These are phyloP conservation scores for Rhamnusium bicolor DNA, from an alignment of 2,888 invertebrate species.

Conservation along the genomic window DNA sequence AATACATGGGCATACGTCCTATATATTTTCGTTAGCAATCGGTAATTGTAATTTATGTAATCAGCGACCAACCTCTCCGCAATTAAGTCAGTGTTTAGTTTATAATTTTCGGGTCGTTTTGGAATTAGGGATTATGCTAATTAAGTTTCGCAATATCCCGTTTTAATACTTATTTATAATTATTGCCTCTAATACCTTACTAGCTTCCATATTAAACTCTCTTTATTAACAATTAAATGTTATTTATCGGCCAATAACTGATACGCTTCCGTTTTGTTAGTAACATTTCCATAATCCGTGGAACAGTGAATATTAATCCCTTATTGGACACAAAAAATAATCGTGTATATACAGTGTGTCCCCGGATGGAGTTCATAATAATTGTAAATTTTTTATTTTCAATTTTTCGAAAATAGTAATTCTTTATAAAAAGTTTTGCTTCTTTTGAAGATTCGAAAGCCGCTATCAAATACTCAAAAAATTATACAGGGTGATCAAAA, in stretches of 20 bases:
- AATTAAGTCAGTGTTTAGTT: slow-evolving; percentile 36
- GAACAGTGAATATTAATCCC: slow-evolving; percentile 1
- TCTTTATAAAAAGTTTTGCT: too few species aligned
- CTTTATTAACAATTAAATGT: slow-evolving; percentile 42
- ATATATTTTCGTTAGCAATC: slow-evolving; percentile 42
- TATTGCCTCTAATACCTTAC: slow-evolving; percentile 54
- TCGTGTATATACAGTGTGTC: too few species aligned
- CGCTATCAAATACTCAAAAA: too few species aligned
- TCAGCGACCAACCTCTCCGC: slow-evolving; percentile 49
- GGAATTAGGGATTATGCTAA: slow-evolving; percentile 62
- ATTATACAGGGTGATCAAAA: too few species aligned
- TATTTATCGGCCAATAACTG: slow-evolving; percentile 33
- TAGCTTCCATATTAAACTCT: slow-evolving; percentile 32
- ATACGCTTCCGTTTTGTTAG: slow-evolving; percentile 9
- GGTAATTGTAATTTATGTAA: slow-evolving; percentile 56
- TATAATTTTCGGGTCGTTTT: slow-evolving; percentile 59
- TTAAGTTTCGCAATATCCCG: slow-evolving; percentile 53
- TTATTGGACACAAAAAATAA: not conserved
- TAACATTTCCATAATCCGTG: slow-evolving; percentile 2
- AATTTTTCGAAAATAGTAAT: too few species aligned
- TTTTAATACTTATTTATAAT: slow-evolving; percentile 63
- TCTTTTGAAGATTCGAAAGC: too few species aligned
- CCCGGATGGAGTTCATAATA: too few species aligned
- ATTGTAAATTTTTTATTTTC: too few species aligned
- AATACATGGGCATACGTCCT: slow-evolving; percentile 38